Evolutionary conservation across 1,140 invertebrate species (phyloP).

Genomic region (Drosophila azteca): DNA sequence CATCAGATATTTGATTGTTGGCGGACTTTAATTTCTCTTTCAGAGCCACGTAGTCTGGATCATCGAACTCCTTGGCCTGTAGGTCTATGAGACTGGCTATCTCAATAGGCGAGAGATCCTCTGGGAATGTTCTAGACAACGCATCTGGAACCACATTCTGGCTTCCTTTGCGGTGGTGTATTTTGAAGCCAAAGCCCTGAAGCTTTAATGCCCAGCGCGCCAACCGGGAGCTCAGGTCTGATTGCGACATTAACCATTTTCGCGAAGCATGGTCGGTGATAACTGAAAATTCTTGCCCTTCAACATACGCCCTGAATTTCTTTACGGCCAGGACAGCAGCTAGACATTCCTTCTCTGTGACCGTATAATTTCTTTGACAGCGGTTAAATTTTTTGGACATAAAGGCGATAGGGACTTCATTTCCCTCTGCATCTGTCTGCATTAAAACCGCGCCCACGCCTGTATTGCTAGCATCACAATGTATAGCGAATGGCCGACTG

Average conservation of each 20-base stretch:
- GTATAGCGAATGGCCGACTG: not conserved
- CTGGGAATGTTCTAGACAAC: too few relatives aligned
- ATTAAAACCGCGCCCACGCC: slow-evolving; percentile 11
- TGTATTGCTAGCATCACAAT: slow-evolving; percentile 24
- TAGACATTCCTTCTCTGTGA: slow-evolving; percentile 24
- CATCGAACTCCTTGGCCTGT: not conserved
- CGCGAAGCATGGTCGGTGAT: slow-evolving; percentile 5
- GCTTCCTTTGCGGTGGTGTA: too few relatives aligned
- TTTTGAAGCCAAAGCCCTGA: too few relatives aligned
- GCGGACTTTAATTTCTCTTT: not conserved
- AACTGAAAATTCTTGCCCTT: slow-evolving; percentile 8
- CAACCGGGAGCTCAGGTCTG: too few relatives aligned
- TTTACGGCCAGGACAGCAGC: slow-evolving; percentile 3
- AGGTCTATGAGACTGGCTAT: not conserved
- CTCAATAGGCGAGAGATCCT: too few relatives aligned
- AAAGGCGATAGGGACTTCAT: slow-evolving; percentile 12
- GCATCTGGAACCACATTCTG: too few relatives aligned
- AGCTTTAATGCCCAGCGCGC: too few relatives aligned
- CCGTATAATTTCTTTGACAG: slow-evolving; percentile 10
- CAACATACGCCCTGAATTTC: slow-evolving; percentile 15
- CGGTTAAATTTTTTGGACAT: slow-evolving; percentile 15
- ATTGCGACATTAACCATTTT: too few relatives aligned
- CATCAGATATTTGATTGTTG: slow-evolving; percentile 2
- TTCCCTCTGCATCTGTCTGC: slow-evolving; percentile 1
- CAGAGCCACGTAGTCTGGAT: slow-evolving; percentile 9